Evolutionary conservation across 1,140 invertebrate species (phyloP).

Genomic region (Cecropterus lyciades): DNA sequence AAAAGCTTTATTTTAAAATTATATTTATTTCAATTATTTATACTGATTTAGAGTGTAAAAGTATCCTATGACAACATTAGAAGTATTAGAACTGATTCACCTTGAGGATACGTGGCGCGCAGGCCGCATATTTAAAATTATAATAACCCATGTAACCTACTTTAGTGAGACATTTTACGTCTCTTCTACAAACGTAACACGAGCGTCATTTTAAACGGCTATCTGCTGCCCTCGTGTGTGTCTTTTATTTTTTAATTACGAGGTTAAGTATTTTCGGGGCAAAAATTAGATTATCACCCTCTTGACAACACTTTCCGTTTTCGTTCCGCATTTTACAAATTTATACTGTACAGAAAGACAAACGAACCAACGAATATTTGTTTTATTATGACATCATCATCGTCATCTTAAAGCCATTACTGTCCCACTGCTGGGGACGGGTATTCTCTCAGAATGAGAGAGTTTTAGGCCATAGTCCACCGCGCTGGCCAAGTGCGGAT

Average conservation of each 20-base stretch:
- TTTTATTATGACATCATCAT: no score
- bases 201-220: background rate
- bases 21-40: background rate
- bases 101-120: conserved; percentile 16
- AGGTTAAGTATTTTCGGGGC: no score
- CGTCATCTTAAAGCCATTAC: no score
- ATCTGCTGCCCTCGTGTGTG: background rate
- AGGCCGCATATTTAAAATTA: conserved; percentile 21
- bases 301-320: no score
- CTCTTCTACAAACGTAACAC: background rate
- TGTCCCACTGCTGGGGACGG: no score
- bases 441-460: no score
- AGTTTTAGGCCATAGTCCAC: no score
- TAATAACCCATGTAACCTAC: conserved; percentile 14
- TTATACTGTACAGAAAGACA: no score
- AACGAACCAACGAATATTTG: no score
- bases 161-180: conserved; percentile 3
- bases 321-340: no score
- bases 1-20: background rate
- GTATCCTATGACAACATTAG: conserved; percentile 20
- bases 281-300: no score
- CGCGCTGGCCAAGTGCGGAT: no score
- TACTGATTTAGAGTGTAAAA: conserved; percentile 10
- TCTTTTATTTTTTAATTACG: background rate
- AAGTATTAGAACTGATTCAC: conserved; percentile 10